A percentile compares a stretch with the other conserved stretches of the same genome.
Evolutionary conservation across 2,797 vertebrate species (phyloP).

Genomic region (Macropodus opercularis): DNA sequence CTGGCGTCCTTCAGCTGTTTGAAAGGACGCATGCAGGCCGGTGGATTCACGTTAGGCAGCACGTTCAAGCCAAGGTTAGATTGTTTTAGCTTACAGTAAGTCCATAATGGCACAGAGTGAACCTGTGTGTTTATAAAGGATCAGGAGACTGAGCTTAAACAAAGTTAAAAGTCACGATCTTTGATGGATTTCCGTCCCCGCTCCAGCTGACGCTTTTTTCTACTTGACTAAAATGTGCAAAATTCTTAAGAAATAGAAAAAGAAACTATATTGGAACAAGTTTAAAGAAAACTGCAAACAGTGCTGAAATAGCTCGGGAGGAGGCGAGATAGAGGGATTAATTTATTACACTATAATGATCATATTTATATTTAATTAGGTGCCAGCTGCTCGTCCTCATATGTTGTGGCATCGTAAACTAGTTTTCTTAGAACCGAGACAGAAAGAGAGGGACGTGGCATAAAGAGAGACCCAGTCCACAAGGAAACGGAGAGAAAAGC

Average conservation of each 20-base stretch:
- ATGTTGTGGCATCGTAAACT: conserved; percentile 12
- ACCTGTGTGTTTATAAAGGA: not conserved
- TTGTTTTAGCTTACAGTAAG: not conserved
- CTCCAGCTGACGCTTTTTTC: not conserved
- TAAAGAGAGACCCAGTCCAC: not conserved
- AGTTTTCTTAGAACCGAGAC: conserved; percentile 3
- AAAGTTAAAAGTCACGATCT: not conserved
- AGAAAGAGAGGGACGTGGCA: not conserved
- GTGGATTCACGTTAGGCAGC: not conserved
- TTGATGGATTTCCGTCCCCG: not conserved
- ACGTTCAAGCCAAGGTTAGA: not conserved
- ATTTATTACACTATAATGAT: conserved; percentile 62
- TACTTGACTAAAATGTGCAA: not conserved
- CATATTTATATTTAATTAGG: conserved; percentile 62
- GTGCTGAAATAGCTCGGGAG: conserved; percentile 31
- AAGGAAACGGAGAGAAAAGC: not conserved
- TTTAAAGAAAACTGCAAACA: conserved; percentile 35
- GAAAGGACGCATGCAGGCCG: conserved; percentile 29
- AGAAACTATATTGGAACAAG: conserved; percentile 1
- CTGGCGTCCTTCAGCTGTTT: conserved; percentile 4
- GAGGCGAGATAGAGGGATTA: conserved; percentile 41
- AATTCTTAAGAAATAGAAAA: not conserved
- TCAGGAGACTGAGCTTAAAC: not conserved
- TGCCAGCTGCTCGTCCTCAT: conserved; percentile 48
- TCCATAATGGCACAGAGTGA: not conserved